Conservation (phyloP, 2,113 vertebrate genomes). For the Platichthys flesus region DNA sequence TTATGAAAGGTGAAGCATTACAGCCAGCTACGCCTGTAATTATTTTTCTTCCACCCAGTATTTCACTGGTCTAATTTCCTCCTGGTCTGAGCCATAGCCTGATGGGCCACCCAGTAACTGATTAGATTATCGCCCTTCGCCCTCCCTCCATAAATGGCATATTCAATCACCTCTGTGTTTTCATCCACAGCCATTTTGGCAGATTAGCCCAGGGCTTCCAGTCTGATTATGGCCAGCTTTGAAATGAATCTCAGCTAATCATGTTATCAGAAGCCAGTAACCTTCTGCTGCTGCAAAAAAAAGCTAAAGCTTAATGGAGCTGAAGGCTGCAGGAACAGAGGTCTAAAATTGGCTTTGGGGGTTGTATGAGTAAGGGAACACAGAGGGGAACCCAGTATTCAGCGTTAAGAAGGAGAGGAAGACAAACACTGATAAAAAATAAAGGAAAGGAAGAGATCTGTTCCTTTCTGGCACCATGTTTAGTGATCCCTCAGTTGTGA, state of each 20-base stretch:
- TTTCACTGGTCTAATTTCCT: background rate
- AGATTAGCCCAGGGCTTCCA: constrained; percentile 34
- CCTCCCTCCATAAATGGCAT: constrained; percentile 19
- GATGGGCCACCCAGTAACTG: constrained; percentile 29
- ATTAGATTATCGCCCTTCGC: constrained; percentile 33
- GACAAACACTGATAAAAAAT: background rate
- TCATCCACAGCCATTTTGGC: constrained; percentile 27
- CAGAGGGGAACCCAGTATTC: background rate
- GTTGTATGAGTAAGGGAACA: constrained; percentile 1
- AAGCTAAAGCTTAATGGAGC: constrained; percentile 29
- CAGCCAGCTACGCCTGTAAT: background rate
- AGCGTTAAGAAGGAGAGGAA: background rate
- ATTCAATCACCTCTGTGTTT: constrained; percentile 45
- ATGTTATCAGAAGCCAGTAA: constrained; percentile 35
- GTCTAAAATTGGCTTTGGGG: constrained; percentile 9
- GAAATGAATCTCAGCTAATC: constrained; percentile 45
- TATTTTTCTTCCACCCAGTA: constrained; percentile 5
- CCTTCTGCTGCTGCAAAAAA: constrained; percentile 15
- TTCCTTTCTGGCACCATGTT: background rate
- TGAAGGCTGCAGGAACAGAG: constrained; percentile 4
- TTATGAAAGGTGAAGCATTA: background rate
- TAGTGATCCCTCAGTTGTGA: background rate
- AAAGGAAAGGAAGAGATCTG: background rate
- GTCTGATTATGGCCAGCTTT: constrained; percentile 42
- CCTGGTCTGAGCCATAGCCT: constrained; percentile 21